Evolutionary conservation across 2,113 vertebrate genomes (phyloP).

Genomic region (Hystrix brachyura): DNA sequence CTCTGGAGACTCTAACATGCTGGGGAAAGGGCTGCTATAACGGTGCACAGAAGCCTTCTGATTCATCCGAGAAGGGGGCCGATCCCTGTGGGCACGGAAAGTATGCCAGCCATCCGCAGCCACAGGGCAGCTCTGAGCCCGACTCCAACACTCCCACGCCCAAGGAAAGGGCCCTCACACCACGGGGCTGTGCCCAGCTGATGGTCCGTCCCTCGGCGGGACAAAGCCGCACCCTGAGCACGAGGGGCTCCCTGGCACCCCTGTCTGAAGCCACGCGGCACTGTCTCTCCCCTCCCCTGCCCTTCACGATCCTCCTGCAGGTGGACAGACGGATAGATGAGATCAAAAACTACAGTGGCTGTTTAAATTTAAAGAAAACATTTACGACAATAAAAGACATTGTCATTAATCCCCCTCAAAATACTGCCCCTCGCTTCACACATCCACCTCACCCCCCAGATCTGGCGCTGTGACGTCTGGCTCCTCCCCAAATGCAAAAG

Average conservation of each 20-base stretch:
- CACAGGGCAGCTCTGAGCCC: neutral
- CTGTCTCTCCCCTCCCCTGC: neutral
- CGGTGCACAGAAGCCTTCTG: neutral
- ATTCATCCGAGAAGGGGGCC: neutral
- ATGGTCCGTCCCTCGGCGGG: neutral
- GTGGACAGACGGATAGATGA: neutral
- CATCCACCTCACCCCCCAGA: neutral
- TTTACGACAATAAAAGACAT: neutral
- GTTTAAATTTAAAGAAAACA: neutral
- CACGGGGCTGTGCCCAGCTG: neutral
- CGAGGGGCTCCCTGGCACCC: neutral
- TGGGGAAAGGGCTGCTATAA: neutral
- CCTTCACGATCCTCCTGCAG: neutral
- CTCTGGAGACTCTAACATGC: neutral
- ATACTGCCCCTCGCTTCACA: neutral
- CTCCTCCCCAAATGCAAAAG: neutral
- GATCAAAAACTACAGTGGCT: neutral
- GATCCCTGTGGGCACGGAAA: conserved; percentile 50
- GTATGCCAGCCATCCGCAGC: neutral
- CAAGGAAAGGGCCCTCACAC: conserved; percentile 16
- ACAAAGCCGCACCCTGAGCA: neutral
- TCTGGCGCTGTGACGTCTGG: neutral
- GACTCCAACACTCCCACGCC: conserved; percentile 6
- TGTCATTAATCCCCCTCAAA: too few species aligned
- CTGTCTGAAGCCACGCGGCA: neutral